A percentile compares a stretch with the other conserved stretches of the same genome.
Conservation (phyloP, 1,140 invertebrate genomes). For the Agrilus planipennis region DNA sequence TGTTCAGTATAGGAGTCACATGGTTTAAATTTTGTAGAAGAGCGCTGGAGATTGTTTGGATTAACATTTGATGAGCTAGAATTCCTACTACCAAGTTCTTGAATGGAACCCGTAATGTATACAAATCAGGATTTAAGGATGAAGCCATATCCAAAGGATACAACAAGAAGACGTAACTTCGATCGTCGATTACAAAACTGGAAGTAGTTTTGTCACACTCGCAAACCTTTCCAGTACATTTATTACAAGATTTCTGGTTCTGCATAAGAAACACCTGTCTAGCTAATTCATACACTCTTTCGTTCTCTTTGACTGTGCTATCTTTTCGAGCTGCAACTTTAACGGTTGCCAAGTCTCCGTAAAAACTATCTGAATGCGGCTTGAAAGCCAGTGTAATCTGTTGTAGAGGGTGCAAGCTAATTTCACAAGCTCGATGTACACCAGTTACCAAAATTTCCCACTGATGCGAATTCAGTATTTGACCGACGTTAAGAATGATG, state of each 20-base stretch:
- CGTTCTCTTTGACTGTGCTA: conserved; percentile 66
- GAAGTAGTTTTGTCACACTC: conserved; percentile 21
- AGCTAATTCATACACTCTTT: conserved; percentile 70
- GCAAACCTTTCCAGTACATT: conserved; percentile 23
- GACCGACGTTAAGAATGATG: conserved; percentile 71
- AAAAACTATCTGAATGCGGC: conserved; percentile 82
- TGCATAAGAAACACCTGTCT: conserved; percentile 63
- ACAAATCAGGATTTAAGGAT: conserved; percentile 64
- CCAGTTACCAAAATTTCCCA: conserved; percentile 74
- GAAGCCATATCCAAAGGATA: conserved; percentile 64
- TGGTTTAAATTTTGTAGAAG: conserved; percentile 58
- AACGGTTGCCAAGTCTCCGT: conserved; percentile 83
- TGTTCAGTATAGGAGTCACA: conserved; percentile 44
- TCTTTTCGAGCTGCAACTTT: conserved; percentile 85
- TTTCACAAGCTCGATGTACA: conserved; percentile 67
- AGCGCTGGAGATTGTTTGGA: conserved; percentile 79
- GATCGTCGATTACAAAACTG: conserved; percentile 49
- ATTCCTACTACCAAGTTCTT: conserved; percentile 76
- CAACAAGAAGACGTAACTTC: conserved; percentile 82
- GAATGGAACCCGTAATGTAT: conserved; percentile 72
- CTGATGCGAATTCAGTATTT: conserved; percentile 62
- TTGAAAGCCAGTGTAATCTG: conserved; percentile 81
- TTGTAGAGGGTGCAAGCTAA: conserved; percentile 70
- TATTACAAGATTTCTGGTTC: conserved; percentile 35
- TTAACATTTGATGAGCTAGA: conserved; percentile 79